Evolutionary conservation across 2,797 vertebrate genomes (phyloP), one percentile per base, ranked within the genome.

Genomic region (Sebastes miniatus): DNA sequence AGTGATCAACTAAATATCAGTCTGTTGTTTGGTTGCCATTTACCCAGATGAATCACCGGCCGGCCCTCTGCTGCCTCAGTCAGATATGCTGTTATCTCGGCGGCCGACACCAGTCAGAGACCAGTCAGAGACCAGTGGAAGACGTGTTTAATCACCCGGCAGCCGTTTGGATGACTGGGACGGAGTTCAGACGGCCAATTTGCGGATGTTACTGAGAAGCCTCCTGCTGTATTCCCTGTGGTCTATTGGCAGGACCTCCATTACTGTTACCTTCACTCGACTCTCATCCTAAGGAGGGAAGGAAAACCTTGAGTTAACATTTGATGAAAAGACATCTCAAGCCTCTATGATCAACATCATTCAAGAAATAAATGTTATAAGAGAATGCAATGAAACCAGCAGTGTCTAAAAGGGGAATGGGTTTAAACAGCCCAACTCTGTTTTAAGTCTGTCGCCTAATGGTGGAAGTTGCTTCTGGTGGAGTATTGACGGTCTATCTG

Each of bases 171-270:
- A 69, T n/a, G 70, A 69, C 69, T 58, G 66, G 36, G 78, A 61
- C 68, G 6, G 13, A 22, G 25, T 70, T 84, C 80, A 91, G 62
- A 25, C 4, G 73, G 91, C 68, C 88, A 93, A 90, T 82, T 82
- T 96, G 78, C 91, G 93, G 94, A 98, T 98, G 94, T 87, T 96
- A 24, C 68, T 29, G 56, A 98, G 95, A 87, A 98, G 66, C 73
- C 96, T 95, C 85, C 92, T 94, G 95, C 96, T 92, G 84, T 98
- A 96, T 5, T 97, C 96, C 88, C 92, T 95, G 95, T 97, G 95
- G 95, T 97, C 95, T 58, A 98, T 87, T 0, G 96, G 96, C 64
- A 95, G 97, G 88, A 97, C 92, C 0, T 98, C 97, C 91, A 96
- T 0, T 1, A 97, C 96, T 0, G 96, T 97, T 67, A 96, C 96